Percentiles rank a stretch among this genome's conserved stretches.
Conservation (phyloP, 2,888 invertebrate species). For the Tinea pellionella region DNA sequence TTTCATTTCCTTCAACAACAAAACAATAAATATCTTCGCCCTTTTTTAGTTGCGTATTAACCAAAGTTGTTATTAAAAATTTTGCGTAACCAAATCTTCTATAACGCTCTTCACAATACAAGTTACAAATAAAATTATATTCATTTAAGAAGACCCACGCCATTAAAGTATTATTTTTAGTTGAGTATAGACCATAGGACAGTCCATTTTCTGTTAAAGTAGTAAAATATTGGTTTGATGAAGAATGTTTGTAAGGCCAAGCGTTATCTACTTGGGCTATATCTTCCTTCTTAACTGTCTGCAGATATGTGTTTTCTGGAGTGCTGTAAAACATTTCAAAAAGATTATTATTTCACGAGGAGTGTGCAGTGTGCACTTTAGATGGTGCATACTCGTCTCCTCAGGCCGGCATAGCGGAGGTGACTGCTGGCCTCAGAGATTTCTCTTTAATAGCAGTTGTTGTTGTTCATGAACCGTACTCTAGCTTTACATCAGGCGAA, state of each 20-base stretch:
- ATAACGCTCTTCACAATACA: constrained; percentile 22
- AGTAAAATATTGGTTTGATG: constrained; percentile 14
- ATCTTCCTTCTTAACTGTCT: constrained; percentile 19
- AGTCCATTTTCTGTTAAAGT: constrained; percentile 13
- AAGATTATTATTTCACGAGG: too few species aligned
- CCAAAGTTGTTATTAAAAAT: constrained; percentile 21
- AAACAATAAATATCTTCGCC: constrained; percentile 24
- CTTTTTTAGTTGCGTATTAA: constrained; percentile 21
- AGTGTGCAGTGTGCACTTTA: too few species aligned
- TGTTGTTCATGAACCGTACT: too few species aligned
- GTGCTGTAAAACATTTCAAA: constrained; percentile 11
- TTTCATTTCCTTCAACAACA: constrained; percentile 22
- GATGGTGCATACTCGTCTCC: too few species aligned
- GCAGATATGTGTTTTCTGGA: constrained; percentile 16
- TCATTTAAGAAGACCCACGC: constrained; percentile 28
- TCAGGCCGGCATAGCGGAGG: too few species aligned
- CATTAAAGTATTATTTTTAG: constrained; percentile 18
- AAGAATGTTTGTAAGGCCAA: constrained; percentile 15
- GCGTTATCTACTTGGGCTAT: constrained; percentile 13
- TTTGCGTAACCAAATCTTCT: constrained; percentile 25
- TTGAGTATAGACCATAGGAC: constrained; percentile 21
- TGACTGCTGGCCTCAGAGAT: too few species aligned
- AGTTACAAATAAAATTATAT: constrained; percentile 22
- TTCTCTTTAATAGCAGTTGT: too few species aligned
- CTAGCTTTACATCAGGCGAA: too few species aligned